Evolutionary conservation across 2,113 vertebrate species (phyloP).

Genomic region (Dicrurus megarhynchus): DNA sequence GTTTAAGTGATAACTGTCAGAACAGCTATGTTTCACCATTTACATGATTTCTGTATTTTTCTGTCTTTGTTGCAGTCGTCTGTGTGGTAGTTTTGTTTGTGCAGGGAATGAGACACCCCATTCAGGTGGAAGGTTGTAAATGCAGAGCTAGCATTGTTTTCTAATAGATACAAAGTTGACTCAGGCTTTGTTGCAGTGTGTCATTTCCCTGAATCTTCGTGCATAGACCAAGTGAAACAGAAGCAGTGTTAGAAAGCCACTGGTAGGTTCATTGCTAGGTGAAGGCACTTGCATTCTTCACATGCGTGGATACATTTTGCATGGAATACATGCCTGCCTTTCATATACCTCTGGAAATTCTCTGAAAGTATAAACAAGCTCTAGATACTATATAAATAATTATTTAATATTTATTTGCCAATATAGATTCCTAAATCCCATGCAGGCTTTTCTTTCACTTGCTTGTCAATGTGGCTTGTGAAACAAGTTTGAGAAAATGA

Average conservation of each 20-base stretch:
- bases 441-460: neutral
- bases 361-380: neutral
- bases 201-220: neutral
- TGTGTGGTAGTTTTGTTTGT: neutral
- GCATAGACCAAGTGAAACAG: neutral
- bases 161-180: neutral
- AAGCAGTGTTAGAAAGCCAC: neutral
- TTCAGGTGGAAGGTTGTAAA: neutral
- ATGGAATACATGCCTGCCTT: neutral
- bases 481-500: neutral
- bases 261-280: neutral
- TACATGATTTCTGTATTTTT: neutral
- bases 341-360: neutral
- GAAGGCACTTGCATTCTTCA: neutral
- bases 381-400: neutral
- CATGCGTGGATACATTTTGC: neutral
- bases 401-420: neutral
- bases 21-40: neutral
- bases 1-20: neutral
- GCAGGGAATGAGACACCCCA: neutral
- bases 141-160: neutral
- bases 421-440: neutral
- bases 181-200: neutral
- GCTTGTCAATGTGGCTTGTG: neutral
- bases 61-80: neutral